phyloP scores from a whole-genome alignment of 2,888 invertebrate genomes.

The Rhagophthalmus giganteus region DNA sequence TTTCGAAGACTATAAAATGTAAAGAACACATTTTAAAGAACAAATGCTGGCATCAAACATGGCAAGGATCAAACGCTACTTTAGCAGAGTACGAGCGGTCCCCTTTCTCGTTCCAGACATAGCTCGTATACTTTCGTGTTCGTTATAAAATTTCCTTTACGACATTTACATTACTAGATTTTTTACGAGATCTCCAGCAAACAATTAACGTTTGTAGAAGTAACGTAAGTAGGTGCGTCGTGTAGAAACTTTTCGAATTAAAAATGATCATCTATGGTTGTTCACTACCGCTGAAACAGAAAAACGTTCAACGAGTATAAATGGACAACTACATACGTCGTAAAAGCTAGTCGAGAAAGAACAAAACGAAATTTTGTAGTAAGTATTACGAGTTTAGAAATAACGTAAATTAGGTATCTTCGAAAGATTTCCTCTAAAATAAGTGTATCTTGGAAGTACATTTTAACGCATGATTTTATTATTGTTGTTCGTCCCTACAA shows the following conservation, averaged over 20 bases:
- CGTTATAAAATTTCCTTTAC: conserved; percentile 11
- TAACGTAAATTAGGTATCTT: no score
- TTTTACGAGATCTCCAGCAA: no score
- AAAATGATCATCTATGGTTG: conserved; percentile 13
- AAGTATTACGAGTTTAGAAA: no score
- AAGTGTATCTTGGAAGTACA: no score
- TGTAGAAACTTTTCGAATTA: conserved; percentile 11
- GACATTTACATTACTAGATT: conserved; percentile 5
- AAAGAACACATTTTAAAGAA: conserved; percentile 16
- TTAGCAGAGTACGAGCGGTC: conserved; percentile 30
- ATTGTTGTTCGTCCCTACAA: no score
- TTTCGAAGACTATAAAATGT: conserved; percentile 13
- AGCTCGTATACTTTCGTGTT: conserved; percentile 38
- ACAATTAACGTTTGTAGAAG: no score
- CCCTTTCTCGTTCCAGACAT: conserved; percentile 42
- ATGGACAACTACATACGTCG: conserved; percentile 45
- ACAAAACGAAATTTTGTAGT: no score
- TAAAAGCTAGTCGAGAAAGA: conserved; percentile 44
- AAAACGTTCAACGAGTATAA: conserved; percentile 15
- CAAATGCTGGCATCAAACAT: conserved; percentile 28
- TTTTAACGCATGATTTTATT: no score
- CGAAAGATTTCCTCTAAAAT: no score
- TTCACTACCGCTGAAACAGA: conserved; percentile 16
- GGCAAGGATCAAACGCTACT: conserved; percentile 36
- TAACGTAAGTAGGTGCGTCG: background rate